A percentile compares a stretch with the other conserved stretches of the same genome.
Evolutionary conservation across 2,888 invertebrate species (phyloP).

Genomic region (Drosophila algonquin): DNA sequence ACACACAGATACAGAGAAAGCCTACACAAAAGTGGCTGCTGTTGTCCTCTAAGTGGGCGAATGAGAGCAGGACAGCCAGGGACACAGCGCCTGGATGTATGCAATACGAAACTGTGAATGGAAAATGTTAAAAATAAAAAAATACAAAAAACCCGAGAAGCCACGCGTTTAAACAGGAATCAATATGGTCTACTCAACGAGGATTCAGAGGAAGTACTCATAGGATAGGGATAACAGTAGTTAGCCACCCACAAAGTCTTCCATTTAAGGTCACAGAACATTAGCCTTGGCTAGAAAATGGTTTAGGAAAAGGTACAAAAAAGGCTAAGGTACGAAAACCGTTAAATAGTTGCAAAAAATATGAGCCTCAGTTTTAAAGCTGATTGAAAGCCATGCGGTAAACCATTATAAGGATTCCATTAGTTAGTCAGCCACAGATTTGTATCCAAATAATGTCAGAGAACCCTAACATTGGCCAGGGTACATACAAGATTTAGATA

Average conservation of each 20-base stretch:
- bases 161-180: too few species aligned
- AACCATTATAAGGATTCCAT: too few species aligned
- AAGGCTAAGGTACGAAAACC: background rate
- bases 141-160: too few species aligned
- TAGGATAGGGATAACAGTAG: background rate
- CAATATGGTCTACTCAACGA: too few species aligned
- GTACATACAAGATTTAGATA: too few species aligned
- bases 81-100: slow-evolving; percentile 23
- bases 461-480: too few species aligned
- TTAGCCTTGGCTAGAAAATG: background rate
- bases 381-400: too few species aligned
- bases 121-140: background rate
- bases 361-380: too few species aligned
- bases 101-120: slow-evolving; percentile 38
- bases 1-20: slow-evolving; percentile 26
- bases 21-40: slow-evolving; percentile 54
- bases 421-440: too few species aligned
- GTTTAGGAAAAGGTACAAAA: background rate
- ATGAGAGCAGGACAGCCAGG: background rate
- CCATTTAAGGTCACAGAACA: background rate
- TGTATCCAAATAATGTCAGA: too few species aligned
- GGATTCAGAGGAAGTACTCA: background rate
- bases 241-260: background rate
- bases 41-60: slow-evolving; percentile 39
- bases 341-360: background rate